Evolutionary conservation across 1,140 invertebrate species (phyloP).

Genomic region (Lepidurus couesii): DNA sequence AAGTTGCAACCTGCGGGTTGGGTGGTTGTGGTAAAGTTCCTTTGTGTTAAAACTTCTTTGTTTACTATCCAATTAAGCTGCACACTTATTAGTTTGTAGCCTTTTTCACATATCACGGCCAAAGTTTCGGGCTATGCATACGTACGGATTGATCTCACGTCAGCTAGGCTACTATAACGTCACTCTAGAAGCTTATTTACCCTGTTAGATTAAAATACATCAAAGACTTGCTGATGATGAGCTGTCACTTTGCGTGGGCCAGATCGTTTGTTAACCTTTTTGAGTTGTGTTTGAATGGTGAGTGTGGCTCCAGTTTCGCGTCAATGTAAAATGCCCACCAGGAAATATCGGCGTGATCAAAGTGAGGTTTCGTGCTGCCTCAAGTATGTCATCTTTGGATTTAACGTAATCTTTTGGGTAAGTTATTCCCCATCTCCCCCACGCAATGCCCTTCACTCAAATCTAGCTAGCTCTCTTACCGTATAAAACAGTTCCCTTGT

Average conservation of each 20-base stretch:
- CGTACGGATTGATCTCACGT: no score
- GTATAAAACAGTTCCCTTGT: no score
- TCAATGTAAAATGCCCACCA: conserved; percentile 35
- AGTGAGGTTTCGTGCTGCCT: conserved; percentile 94
- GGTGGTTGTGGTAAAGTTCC: neutral
- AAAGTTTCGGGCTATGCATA: no score
- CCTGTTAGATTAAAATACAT: neutral
- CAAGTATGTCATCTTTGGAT: conserved; percentile 94
- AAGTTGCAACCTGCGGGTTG: conserved; percentile 8
- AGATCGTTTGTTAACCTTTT: neutral
- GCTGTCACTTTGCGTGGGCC: neutral
- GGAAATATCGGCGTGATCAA: conserved; percentile 72
- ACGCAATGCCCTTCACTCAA: no score
- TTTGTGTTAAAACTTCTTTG: conserved; percentile 16
- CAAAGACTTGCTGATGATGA: neutral
- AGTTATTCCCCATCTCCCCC: conserved; percentile 42
- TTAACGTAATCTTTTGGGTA: conserved; percentile 97
- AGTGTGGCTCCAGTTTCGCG: neutral
- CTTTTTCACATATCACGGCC: neutral
- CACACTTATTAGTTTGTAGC: neutral
- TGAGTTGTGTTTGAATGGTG: neutral
- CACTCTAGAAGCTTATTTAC: neutral
- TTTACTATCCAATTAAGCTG: neutral
- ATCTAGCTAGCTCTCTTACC: no score
- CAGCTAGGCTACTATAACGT: no score